A percentile compares a stretch with the other conserved stretches of the same genome.
These are phyloP conservation scores for Smithornis capensis DNA, from an alignment of 2,113 vertebrate genomes.

Conservation along the genomic window DNA sequence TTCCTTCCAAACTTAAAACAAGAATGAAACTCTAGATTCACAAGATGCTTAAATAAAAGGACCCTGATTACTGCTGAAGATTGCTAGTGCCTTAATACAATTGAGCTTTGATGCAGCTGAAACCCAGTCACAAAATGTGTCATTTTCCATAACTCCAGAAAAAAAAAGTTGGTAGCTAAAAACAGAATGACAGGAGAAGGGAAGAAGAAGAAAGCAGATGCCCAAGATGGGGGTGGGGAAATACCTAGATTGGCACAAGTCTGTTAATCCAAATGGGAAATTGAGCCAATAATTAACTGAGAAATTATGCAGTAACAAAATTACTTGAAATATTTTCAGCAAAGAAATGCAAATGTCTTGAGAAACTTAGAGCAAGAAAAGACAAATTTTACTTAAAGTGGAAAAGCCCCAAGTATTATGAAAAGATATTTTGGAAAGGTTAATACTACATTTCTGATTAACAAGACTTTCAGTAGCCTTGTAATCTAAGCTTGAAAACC, in stretches of 20 bases:
- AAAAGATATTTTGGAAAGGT: background rate
- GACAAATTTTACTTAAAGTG: background rate
- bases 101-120: background rate
- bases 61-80: background rate
- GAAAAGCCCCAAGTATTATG: background rate
- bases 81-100: background rate
- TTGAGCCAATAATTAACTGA: background rate
- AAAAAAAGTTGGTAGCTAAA: background rate
- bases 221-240: background rate
- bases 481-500: background rate
- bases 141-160: background rate
- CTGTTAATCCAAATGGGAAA: background rate
- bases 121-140: background rate
- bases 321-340: background rate
- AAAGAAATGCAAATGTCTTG: background rate
- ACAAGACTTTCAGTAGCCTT: background rate
- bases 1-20: background rate
- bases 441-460: background rate
- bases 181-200: background rate
- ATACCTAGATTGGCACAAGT: background rate
- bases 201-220: background rate
- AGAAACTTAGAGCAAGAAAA: background rate
- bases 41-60: background rate
- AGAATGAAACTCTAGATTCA: background rate
- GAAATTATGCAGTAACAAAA: background rate